Base-by-base conservation (phyloP, 2,113 vertebrate species). In the Lepus americanus region DNA sequence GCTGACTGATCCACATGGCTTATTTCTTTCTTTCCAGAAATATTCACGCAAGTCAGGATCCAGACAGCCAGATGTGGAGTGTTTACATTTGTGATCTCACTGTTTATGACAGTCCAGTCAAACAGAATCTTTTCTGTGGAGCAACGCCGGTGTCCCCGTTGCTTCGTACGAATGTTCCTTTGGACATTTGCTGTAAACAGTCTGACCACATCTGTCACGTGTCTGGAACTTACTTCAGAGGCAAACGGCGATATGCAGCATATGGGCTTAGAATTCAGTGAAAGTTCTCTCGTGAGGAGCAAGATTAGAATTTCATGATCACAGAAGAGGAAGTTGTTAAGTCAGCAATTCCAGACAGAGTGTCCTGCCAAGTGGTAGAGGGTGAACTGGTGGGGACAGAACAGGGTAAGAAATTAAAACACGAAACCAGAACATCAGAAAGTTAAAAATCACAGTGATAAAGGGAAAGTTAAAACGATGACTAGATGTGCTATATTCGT, bases 51-150 rank as follows among this genome's bases (percentile, higher is more conserved):
- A 72, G 78, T 94, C 72, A 39, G 5, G 90, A 95, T 89, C 80
- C 73, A 73, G 96, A 96, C 96, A 93, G 91, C 98, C 98, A 98
- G 97, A 98, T 98, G 98, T 97, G 96, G 92, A 87, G 69, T 88
- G 67, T 96, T 98, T 95, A 96, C 93, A 96, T 95, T 85, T 81
- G 89, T 96, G 95, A 92, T 92, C 95, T 96, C 95, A 96, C 74
- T 44, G 19, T 97, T 96, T 95, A 96, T 88, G 97, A 95, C 0
- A 1, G 94, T 95, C 97, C 94, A 87, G 96, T 87, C 96, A 96
- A 97, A 97, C 95, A 96, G 98, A 98, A 98, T 87, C 33, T 86
- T 95, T 80, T 92, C 79, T 92, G 83, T 55, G 67, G 94, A 95
- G 92, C 94, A 14, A 89, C 0, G 13, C 90, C 27, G 0, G 92